A percentile compares a stretch with the other conserved stretches of the same genome.
Evolutionary conservation across 2,888 invertebrate species (phyloP).

Genomic region (Cosmopolites sordidus): DNA sequence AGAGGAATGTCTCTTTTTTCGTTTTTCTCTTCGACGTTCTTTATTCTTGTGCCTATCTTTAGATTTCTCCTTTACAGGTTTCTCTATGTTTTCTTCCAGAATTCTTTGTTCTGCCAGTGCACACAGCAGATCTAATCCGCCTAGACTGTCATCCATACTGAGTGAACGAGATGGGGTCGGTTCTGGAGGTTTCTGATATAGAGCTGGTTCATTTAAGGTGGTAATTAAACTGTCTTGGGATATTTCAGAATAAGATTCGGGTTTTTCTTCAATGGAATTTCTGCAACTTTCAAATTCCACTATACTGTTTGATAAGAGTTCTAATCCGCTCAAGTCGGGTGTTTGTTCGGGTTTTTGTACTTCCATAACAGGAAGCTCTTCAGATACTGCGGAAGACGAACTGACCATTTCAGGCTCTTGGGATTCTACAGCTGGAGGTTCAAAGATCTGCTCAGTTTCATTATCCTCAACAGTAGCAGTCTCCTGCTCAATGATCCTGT

Average conservation of each 20-base stretch:
- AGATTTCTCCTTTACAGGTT: slow-evolving; percentile 33
- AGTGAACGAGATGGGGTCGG: neutral
- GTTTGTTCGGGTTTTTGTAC: slow-evolving; percentile 24
- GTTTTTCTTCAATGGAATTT: slow-evolving; percentile 32
- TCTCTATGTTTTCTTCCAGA: slow-evolving; percentile 64
- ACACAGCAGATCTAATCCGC: slow-evolving; percentile 71
- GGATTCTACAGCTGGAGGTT: slow-evolving; percentile 12
- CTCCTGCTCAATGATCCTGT: slow-evolving; percentile 5
- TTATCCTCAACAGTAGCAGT: neutral
- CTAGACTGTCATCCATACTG: slow-evolving; percentile 49
- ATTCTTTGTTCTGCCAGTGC: slow-evolving; percentile 81
- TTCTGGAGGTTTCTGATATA: neutral
- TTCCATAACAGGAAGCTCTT: slow-evolving; percentile 21
- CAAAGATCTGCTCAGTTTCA: neutral
- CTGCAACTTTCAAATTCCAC: slow-evolving; percentile 64
- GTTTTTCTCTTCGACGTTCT: slow-evolving; percentile 48
- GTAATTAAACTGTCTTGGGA: slow-evolving; percentile 4
- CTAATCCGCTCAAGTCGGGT: slow-evolving; percentile 75
- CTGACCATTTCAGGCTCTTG: slow-evolving; percentile 8
- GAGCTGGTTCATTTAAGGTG: neutral
- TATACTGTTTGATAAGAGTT: slow-evolving; percentile 79
- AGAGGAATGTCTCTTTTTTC: slow-evolving; percentile 44
- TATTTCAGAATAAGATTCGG: slow-evolving; percentile 29
- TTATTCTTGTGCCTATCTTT: slow-evolving; percentile 29
- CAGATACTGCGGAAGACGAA: slow-evolving; percentile 19